These are phyloP conservation scores for Drosophila paulistorum DNA, from an alignment of 1,140 invertebrate genomes.

Conservation along the genomic window DNA sequence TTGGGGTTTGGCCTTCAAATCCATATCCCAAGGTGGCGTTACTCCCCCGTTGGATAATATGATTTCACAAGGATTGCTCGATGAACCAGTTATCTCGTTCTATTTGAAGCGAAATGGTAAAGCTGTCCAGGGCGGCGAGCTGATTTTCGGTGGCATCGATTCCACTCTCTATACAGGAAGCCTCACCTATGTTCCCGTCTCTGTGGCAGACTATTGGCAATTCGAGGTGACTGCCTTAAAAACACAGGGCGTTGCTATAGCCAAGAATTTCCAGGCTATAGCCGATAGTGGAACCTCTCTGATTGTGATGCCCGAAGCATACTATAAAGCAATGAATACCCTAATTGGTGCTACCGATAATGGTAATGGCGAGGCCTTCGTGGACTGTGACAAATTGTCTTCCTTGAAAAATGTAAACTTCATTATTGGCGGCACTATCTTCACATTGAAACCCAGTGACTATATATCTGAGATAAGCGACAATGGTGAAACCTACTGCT, in stretches of 20 bases:
- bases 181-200: constrained; percentile 95
- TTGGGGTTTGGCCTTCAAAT: constrained; percentile 92
- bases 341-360: constrained; percentile 7
- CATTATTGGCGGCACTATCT: constrained; percentile 52
- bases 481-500: not conserved
- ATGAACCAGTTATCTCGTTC: constrained; percentile 96
- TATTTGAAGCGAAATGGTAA: constrained; percentile 90
- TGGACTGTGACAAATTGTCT: constrained; percentile 38
- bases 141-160: constrained; percentile 97
- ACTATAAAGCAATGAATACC: not conserved
- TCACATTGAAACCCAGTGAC: constrained; percentile 39
- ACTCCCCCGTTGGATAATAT: constrained; percentile 97
- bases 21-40: constrained; percentile 95
- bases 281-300: constrained; percentile 92
- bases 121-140: constrained; percentile 91
- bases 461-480: constrained; percentile 51
- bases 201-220: constrained; percentile 96
- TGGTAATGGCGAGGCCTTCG: constrained; percentile 40
- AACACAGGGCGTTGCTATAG: constrained; percentile 85
- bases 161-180: constrained; percentile 92
- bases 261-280: constrained; percentile 86
- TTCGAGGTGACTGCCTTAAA: constrained; percentile 93
- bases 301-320: constrained; percentile 86
- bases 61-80: constrained; percentile 91
- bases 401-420: constrained; percentile 40